Conservation (phyloP, 2,888 invertebrate genomes). For the Anaspis maculata region DNA sequence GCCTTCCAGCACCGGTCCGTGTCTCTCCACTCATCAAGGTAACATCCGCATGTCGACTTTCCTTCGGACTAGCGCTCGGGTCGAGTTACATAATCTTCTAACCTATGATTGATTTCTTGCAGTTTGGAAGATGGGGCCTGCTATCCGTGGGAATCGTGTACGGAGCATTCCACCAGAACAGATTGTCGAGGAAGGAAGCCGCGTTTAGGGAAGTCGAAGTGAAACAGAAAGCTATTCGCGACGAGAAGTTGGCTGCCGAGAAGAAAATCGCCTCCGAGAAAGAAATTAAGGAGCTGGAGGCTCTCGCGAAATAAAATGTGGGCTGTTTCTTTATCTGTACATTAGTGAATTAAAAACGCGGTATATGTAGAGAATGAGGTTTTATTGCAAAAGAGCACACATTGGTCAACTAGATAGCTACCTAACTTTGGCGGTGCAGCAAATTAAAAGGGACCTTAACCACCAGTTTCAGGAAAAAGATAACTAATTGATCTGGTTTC, state of each 20-base stretch:
- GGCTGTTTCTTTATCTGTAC: constrained; percentile 5
- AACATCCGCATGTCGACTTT: too few relatives aligned
- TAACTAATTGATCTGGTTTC: too few relatives aligned
- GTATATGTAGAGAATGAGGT: too few relatives aligned
- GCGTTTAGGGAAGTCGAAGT: constrained; percentile 58
- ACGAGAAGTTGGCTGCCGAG: constrained; percentile 64
- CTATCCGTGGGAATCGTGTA: constrained; percentile 64
- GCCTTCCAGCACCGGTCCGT: constrained; percentile 59
- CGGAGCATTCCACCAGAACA: constrained; percentile 63
- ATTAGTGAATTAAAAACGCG: constrained; percentile 11
- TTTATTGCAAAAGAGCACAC: too few relatives aligned
- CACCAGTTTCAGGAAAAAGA: too few relatives aligned
- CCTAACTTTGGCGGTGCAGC: too few relatives aligned
- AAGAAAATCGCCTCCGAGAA: constrained; percentile 54
- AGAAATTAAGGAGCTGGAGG: constrained; percentile 38
- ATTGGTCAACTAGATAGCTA: too few relatives aligned
- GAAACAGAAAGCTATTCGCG: constrained; percentile 59
- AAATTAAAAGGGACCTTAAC: too few relatives aligned
- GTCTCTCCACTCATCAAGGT: constrained; percentile 79
- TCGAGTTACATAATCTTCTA: constrained; percentile 1
- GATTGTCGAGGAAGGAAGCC: constrained; percentile 58
- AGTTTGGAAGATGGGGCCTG: constrained; percentile 79
- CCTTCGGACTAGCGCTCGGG: too few relatives aligned
- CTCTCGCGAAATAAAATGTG: constrained; percentile 21
- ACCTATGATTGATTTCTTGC: constrained; percentile 20